Evolutionary conservation across 2,888 invertebrate genomes (phyloP).

Genomic region (Uropetala carovei): DNA sequence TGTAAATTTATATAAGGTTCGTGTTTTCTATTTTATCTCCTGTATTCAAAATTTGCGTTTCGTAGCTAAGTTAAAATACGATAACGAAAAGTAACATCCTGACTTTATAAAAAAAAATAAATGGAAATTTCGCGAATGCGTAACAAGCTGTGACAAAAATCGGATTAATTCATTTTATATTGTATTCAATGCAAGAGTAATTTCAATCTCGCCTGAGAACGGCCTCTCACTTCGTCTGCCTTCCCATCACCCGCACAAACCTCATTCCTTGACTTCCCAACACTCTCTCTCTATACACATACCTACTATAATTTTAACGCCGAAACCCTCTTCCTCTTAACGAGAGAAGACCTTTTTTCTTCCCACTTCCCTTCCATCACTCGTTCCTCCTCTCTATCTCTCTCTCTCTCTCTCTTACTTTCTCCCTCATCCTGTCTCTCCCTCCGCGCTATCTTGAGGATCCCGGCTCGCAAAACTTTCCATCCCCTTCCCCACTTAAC

Average conservation of each 20-base stretch:
- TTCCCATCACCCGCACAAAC: neutral
- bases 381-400: neutral
- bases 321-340: too few species aligned
- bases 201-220: neutral
- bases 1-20: too few species aligned
- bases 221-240: neutral
- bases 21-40: too few species aligned
- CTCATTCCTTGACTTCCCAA: neutral
- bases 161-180: neutral
- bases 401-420: slow-evolving; percentile 8
- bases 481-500: neutral
- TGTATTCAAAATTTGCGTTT: too few species aligned
- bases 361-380: too few species aligned
- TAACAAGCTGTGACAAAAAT: neutral
- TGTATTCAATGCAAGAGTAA: slow-evolving; percentile 4
- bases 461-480: neutral
- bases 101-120: too few species aligned
- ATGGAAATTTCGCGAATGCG: neutral
- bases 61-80: too few species aligned
- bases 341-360: too few species aligned
- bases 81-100: too few species aligned
- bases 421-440: neutral
- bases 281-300: neutral
- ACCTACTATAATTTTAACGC: too few species aligned
- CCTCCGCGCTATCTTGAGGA: neutral